Conservation (phyloP, 2,113 vertebrate genomes). For the Menidia beryllina region DNA sequence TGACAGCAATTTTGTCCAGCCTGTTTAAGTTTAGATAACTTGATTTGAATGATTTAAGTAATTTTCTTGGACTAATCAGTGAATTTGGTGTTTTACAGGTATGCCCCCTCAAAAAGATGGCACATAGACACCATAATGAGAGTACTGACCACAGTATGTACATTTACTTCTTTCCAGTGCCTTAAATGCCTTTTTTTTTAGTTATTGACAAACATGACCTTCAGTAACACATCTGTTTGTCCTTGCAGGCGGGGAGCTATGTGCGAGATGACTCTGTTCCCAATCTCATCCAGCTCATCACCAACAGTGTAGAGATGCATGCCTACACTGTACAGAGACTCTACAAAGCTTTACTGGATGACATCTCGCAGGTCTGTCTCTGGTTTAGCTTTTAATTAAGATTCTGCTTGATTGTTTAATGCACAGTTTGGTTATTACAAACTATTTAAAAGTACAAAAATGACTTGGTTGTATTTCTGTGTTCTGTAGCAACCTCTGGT, state of each 20-base stretch:
- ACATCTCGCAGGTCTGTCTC: slow-evolving; percentile 92
- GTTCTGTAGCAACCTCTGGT: slow-evolving; percentile 93
- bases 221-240: slow-evolving; percentile 24
- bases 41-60: neutral
- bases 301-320: slow-evolving; percentile 99
- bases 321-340: slow-evolving; percentile 98
- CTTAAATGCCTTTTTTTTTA: neutral
- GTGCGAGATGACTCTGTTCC: slow-evolving; percentile 98
- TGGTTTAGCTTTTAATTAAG: slow-evolving; percentile 9
- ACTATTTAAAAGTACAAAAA: neutral
- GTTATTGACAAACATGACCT: slow-evolving; percentile 1
- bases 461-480: slow-evolving; percentile 20
- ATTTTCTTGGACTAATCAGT: slow-evolving; percentile 9
- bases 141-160: slow-evolving; percentile 95
- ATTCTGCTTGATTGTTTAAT: neutral
- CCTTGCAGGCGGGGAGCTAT: slow-evolving; percentile 93
- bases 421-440: neutral
- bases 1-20: slow-evolving; percentile 66
- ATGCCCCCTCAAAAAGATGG: slow-evolving; percentile 98
- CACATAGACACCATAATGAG: slow-evolving; percentile 99
- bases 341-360: slow-evolving; percentile 97
- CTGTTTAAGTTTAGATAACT: neutral
- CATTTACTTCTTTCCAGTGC: neutral
- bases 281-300: slow-evolving; percentile 99
- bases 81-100: slow-evolving; percentile 81